These are phyloP conservation scores for Chionomys nivalis DNA, from an alignment of 2,113 vertebrate genomes.

Conservation along the genomic window DNA sequence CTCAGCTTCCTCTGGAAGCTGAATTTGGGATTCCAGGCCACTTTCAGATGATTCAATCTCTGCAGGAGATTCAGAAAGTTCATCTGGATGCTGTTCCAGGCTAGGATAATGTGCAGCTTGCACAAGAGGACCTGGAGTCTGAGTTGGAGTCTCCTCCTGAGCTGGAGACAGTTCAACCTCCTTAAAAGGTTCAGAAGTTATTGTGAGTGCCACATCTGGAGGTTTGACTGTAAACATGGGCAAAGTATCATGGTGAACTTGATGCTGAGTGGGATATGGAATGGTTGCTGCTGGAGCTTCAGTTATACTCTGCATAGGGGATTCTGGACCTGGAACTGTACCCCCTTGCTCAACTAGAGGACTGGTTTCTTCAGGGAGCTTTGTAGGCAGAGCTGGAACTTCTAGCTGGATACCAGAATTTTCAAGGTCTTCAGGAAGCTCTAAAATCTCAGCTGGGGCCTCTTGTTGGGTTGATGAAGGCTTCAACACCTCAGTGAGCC, in stretches of 20 bases:
- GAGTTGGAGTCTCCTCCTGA: not conserved
- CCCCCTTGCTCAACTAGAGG: not conserved
- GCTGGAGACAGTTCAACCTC: not conserved
- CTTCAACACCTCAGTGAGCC: not conserved
- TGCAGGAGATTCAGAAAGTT: not conserved
- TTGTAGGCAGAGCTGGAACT: not conserved
- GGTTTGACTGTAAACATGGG: too few relatives aligned
- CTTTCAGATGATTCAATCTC: not conserved
- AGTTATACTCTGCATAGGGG: not conserved
- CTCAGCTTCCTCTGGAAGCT: not conserved
- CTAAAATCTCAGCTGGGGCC: not conserved
- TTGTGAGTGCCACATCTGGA: not conserved
- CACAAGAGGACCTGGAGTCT: not conserved
- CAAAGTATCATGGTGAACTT: not conserved
- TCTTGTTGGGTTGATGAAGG: not conserved
- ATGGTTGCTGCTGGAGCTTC: not conserved
- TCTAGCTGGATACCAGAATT: not conserved
- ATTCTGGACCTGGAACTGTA: not conserved
- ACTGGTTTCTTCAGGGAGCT: not conserved
- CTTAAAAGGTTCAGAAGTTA: not conserved
- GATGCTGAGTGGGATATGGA: not conserved
- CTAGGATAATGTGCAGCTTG: not conserved
- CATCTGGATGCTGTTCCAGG: not conserved
- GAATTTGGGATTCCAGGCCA: not conserved
- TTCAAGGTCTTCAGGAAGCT: not conserved